Conservation (phyloP, 64 coral and sea anemone species). For the Orbicella faveolata region DNA sequence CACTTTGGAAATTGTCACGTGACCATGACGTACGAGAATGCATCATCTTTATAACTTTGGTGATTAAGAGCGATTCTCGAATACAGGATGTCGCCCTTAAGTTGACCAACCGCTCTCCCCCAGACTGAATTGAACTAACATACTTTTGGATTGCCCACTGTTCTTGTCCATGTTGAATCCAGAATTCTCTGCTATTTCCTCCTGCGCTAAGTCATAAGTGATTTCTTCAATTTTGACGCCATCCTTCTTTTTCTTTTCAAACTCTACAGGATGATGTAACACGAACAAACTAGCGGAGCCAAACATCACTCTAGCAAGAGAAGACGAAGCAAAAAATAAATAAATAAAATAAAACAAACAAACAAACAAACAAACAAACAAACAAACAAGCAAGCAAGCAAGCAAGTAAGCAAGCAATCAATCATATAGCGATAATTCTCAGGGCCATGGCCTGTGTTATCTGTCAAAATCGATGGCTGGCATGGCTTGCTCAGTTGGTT, state of each 20-base stretch:
- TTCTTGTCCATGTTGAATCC: constrained; percentile 90
- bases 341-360: not conserved
- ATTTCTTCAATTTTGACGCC: constrained; percentile 68
- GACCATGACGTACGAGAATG: too few species aligned
- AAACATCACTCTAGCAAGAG: constrained; percentile 71
- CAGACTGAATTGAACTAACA: not conserved
- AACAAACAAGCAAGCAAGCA: not conserved
- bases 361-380: not conserved
- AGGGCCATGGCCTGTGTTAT: too few species aligned
- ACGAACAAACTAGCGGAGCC: constrained; percentile 89
- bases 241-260: constrained; percentile 59
- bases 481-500: too few species aligned
- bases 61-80: too few species aligned
- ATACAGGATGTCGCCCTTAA: too few species aligned
- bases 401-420: not conserved
- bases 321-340: not conserved
- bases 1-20: too few species aligned
- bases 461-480: too few species aligned
- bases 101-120: too few species aligned
- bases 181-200: constrained; percentile 86
- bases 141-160: constrained; percentile 86
- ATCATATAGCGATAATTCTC: too few species aligned
- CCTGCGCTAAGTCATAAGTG: constrained; percentile 89
- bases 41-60: too few species aligned
- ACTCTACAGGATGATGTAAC: constrained; percentile 75